Evolutionary conservation across 2,888 invertebrate species (phyloP).

Genomic region (Euzetes globulus): DNA sequence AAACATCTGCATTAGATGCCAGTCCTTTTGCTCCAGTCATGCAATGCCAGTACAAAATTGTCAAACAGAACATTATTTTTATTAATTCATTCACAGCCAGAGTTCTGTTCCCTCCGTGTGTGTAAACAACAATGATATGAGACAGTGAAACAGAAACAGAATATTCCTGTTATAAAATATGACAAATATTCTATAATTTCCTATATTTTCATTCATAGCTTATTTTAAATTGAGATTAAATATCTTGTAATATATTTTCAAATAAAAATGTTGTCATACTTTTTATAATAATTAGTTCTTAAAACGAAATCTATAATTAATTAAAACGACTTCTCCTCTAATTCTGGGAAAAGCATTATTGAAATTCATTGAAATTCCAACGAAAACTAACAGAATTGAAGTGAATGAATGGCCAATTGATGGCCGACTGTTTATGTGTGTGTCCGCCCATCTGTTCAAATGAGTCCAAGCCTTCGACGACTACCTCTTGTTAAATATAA

Average conservation of each 20-base stretch:
- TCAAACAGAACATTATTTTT: slow-evolving; percentile 11
- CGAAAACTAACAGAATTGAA: neutral
- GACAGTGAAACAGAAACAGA: no score
- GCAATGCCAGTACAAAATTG: neutral
- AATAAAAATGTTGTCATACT: no score
- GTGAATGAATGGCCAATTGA: slow-evolving; percentile 12
- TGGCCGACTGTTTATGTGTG: neutral
- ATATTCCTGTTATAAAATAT: neutral
- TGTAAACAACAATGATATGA: neutral
- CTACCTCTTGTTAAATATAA: no score
- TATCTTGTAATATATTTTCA: no score
- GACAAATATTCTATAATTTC: no score
- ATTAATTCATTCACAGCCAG: neutral
- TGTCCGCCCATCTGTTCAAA: neutral
- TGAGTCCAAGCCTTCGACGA: slow-evolving; percentile 1
- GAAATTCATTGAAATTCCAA: no score
- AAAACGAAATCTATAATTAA: no score
- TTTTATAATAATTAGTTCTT: no score
- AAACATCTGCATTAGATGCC: slow-evolving; percentile 17
- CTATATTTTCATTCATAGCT: no score
- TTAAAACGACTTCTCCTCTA: neutral
- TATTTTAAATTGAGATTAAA: no score
- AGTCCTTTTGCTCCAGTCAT: neutral
- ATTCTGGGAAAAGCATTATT: neutral
- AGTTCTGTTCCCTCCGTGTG: neutral